Evolutionary conservation across 2,113 vertebrate species (phyloP).

Genomic region (Panthera leo): DNA sequence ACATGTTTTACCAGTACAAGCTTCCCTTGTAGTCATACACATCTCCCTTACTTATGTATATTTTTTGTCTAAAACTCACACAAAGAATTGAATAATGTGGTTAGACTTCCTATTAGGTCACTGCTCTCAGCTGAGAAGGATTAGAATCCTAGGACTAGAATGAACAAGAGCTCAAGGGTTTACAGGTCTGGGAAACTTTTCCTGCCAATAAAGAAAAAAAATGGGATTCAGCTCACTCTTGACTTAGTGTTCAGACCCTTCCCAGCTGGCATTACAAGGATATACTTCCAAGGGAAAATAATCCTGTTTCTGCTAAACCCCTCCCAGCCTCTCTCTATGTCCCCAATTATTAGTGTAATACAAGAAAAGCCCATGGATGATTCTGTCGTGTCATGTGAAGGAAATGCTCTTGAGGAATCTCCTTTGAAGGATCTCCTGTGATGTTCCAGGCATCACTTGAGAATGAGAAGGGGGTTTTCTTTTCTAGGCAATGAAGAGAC

Average conservation of each 20-base stretch:
- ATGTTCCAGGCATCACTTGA: neutral
- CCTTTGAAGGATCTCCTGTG: neutral
- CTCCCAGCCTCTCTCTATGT: neutral
- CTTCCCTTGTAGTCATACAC: neutral
- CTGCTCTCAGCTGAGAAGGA: slow-evolving; percentile 47
- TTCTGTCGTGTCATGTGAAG: neutral
- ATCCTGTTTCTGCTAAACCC: neutral
- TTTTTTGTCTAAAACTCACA: slow-evolving; percentile 43
- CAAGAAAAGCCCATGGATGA: neutral
- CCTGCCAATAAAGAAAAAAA: slow-evolving; percentile 33
- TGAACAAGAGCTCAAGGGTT: slow-evolving; percentile 40
- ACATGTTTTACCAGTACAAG: neutral
- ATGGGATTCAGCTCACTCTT: neutral
- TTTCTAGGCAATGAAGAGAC: neutral
- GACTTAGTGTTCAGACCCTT: slow-evolving; percentile 38
- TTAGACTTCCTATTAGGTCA: slow-evolving; percentile 57
- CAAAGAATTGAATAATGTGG: slow-evolving; percentile 48
- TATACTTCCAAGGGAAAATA: slow-evolving; percentile 12
- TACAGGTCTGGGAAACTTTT: slow-evolving; percentile 39
- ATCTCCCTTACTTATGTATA: neutral
- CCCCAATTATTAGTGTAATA: neutral
- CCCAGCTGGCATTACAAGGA: neutral
- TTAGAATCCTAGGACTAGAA: slow-evolving; percentile 28
- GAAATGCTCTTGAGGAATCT: neutral
- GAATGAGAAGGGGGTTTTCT: neutral